phyloP scores from a whole-genome alignment of 1,140 invertebrate genomes.

The Drosophila subobscura region DNA sequence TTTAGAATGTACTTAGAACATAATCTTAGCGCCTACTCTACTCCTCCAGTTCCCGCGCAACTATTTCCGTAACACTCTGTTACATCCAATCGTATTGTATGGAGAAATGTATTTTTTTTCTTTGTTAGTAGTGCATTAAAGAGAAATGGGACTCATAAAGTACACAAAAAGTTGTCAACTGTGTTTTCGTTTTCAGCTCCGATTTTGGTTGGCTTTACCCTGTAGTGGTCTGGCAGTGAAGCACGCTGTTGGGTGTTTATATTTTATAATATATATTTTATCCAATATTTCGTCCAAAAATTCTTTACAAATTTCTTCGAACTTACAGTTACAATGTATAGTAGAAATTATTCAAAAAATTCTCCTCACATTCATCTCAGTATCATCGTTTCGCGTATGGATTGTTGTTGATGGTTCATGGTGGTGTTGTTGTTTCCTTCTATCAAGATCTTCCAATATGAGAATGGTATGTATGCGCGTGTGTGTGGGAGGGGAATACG shows the following conservation, averaged over 20 bases:
- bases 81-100: slow-evolving; percentile 56
- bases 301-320: slow-evolving; percentile 83
- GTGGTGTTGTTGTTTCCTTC: slow-evolving; percentile 21
- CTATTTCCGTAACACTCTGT: slow-evolving; percentile 70
- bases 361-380: slow-evolving; percentile 65
- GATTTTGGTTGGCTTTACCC: background rate
- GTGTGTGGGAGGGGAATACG: slow-evolving; percentile 28
- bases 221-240: slow-evolving; percentile 49
- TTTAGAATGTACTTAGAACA: slow-evolving; percentile 48
- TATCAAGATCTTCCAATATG: slow-evolving; percentile 81
- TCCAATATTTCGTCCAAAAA: slow-evolving; percentile 82
- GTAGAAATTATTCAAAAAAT: slow-evolving; percentile 82
- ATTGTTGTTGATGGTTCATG: slow-evolving; percentile 23
- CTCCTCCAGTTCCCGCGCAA: slow-evolving; percentile 20
- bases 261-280: slow-evolving; percentile 82
- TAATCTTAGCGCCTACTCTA: slow-evolving; percentile 47
- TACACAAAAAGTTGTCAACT: slow-evolving; percentile 53
- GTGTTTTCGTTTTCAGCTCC: slow-evolving; percentile 31
- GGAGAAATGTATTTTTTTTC: slow-evolving; percentile 38
- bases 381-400: slow-evolving; percentile 52
- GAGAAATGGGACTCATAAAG: slow-evolving; percentile 67
- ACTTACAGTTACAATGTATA: slow-evolving; percentile 81
- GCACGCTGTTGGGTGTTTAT: slow-evolving; percentile 58
- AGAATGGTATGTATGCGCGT: slow-evolving; percentile 78
- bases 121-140: slow-evolving; percentile 53